Conservation (phyloP, 2,888 invertebrate species). For the Dendrolimus houi region DNA sequence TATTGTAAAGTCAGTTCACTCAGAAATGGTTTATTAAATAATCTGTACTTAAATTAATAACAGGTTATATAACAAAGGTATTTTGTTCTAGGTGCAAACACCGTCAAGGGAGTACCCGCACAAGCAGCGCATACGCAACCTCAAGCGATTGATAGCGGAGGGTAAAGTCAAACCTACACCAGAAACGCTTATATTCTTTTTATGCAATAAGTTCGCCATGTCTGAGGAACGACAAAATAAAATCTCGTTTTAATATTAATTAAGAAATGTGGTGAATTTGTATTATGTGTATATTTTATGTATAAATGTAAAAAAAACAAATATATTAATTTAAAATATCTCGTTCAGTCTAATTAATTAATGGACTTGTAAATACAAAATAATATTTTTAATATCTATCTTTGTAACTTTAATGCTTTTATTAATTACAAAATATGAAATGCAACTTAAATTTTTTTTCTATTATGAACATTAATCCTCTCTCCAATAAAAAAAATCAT, state of each 20-base stretch:
- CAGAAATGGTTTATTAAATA: no score
- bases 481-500: conserved; percentile 32
- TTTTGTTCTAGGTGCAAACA: conserved; percentile 25
- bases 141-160: conserved; percentile 61
- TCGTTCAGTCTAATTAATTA: not conserved
- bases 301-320: not conserved
- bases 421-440: conserved; percentile 5
- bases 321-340: not conserved
- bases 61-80: not conserved
- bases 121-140: conserved; percentile 78
- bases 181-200: conserved; percentile 68
- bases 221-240: conserved; percentile 47
- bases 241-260: conserved; percentile 1
- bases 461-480: conserved; percentile 17
- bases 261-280: conserved; percentile 7
- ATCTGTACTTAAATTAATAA: no score
- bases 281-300: conserved; percentile 1
- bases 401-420: conserved; percentile 49
- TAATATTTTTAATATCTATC: conserved; percentile 49
- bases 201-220: conserved; percentile 69
- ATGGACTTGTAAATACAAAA: conserved; percentile 40
- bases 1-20: no score
- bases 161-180: conserved; percentile 66
- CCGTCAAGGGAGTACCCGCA: conserved; percentile 73
- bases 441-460: not conserved